Evolutionary conservation across 2,113 vertebrate genomes (phyloP), one percentile per base, ranked within the genome.

Genomic region (Pelodiscus sinensis): DNA sequence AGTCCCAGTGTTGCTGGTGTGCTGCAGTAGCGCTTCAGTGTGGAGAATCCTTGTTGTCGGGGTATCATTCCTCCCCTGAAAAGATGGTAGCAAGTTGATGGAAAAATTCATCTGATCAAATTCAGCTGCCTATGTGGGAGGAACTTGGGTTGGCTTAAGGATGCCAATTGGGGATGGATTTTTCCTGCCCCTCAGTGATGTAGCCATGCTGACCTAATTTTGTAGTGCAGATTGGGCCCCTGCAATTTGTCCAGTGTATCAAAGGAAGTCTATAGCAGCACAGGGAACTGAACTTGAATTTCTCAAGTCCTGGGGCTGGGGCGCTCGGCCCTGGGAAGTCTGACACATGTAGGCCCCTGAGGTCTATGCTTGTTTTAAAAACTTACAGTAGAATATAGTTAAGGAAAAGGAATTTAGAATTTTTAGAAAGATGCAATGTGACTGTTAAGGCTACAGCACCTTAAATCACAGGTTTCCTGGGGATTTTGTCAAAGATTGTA

Each of bases 271-370:
- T 52, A 9, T 79, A 57, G n/a, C 19, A 18, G 82, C 2, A 73
- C 5, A 79, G 58, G 12, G 2, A 62, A 68, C 15, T 68, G 65
- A 24, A 38, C 19, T 21, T 11, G 12, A 35, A 14, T 75, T 6
- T 44, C 88, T 85, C 68, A 15, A 10, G 84, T 81, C 16, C 54
- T 15, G 68, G 51, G 14, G 51, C 21, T 51, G 21, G 11, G 29
- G 6, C 54, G 50, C 78, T 51, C 1, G 35, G 3, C 15, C 3
- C 77, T 79, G 19, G 25, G n/a, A 31, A 84, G 55, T 11, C 88
- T 1, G 87, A 27, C 31, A 18, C 0, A 0, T 44, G 44, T 6
- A 44, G 44, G 44, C 44, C 44, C 44, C 6, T 44, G 44, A 44
- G 44, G 7, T 44, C 44, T 44, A 44, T 44, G 44, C 44, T 44